A percentile compares a stretch with the other conserved stretches of the same genome.
Conservation (phyloP, 2,113 vertebrate species). For the Dinomys branickii region DNA sequence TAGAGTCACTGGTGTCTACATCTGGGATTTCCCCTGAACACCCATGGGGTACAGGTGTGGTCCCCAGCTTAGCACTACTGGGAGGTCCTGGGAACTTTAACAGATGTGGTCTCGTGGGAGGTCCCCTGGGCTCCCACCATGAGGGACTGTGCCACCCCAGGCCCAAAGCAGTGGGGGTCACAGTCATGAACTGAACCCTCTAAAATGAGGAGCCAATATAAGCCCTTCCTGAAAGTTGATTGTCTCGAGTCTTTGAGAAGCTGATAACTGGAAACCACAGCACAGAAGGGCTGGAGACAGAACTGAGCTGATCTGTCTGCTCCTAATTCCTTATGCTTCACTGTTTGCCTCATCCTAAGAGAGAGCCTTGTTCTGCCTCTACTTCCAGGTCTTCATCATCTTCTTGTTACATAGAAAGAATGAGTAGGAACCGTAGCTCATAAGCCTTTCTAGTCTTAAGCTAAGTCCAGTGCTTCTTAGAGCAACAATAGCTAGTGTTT, state of each 20-base stretch:
- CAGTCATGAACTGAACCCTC: neutral
- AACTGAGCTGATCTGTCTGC: neutral
- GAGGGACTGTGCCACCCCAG: neutral
- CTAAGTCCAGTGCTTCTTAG: neutral
- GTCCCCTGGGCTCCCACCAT: too few relatives aligned
- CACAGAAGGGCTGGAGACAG: neutral
- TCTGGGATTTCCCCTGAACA: neutral
- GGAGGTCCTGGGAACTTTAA: too few relatives aligned
- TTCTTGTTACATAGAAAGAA: neutral
- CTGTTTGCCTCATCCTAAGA: neutral
- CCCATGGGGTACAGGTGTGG: neutral
- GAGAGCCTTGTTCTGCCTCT: neutral
- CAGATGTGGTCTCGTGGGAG: too few relatives aligned
- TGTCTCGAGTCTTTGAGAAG: neutral
- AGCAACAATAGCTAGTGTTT: neutral
- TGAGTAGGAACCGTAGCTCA: neutral
- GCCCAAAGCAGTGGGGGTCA: neutral
- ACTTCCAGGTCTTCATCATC: neutral
- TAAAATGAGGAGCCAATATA: neutral
- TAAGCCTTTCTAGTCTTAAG: neutral
- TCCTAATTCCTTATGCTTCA: neutral
- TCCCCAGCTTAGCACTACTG: neutral
- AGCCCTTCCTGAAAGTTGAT: too few relatives aligned
- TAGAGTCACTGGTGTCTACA: neutral
- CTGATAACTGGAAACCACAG: neutral